A percentile compares a stretch with the other conserved stretches of the same genome.
phyloP scores from a whole-genome alignment of 2,797 vertebrate genomes.

The Gallinago solitaria region DNA sequence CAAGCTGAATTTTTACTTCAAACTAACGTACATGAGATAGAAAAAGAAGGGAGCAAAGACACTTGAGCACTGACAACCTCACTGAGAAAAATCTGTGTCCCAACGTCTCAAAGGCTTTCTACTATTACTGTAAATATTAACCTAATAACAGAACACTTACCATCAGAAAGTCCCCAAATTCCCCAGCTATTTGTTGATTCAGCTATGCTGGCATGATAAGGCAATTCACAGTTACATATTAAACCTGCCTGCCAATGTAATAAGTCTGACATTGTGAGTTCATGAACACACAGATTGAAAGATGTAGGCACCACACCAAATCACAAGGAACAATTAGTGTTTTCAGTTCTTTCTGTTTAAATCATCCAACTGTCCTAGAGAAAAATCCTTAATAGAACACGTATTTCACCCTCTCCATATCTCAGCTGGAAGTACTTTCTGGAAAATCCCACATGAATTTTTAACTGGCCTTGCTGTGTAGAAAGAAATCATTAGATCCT shows the following conservation, averaged over 20 bases:
- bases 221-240: not conserved
- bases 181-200: not conserved
- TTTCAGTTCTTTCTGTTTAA: not conserved
- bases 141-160: not conserved
- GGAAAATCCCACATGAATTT: not conserved
- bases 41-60: not conserved
- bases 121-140: slow-evolving; percentile 5
- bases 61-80: not conserved
- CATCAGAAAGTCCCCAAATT: slow-evolving; percentile 57
- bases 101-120: slow-evolving; percentile 9
- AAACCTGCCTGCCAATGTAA: not conserved
- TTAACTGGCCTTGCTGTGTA: not conserved
- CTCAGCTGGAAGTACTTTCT: not conserved
- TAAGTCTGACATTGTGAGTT: not conserved
- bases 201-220: not conserved
- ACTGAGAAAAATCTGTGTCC: not conserved
- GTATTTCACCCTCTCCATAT: not conserved
- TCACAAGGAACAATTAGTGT: not conserved
- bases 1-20: not conserved
- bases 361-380: not conserved
- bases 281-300: not conserved
- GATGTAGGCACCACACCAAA: not conserved
- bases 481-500: not conserved
- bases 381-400: not conserved
- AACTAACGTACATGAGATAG: fast-evolving